A percentile compares a stretch with the other conserved stretches of the same genome.
These are phyloP conservation scores for Daktulosphaira vitifoliae DNA, from an alignment of 1,140 invertebrate genomes.

Conservation along the genomic window DNA sequence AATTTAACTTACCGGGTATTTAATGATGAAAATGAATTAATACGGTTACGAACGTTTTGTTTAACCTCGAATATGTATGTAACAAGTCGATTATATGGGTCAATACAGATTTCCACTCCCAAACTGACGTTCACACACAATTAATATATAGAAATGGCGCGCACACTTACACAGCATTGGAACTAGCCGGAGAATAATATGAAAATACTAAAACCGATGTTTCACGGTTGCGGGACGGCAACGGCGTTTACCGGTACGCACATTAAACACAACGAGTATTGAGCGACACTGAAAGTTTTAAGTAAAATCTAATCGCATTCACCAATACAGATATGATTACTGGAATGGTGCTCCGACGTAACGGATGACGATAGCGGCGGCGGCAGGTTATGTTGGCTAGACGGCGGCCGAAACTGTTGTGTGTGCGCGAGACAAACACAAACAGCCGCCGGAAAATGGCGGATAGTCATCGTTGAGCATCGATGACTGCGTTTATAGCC, in stretches of 20 bases:
- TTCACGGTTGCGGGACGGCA: background rate
- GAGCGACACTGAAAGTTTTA: too few species aligned
- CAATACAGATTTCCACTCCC: too few species aligned
- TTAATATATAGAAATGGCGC: too few species aligned
- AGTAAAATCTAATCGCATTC: background rate
- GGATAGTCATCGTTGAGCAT: conserved; percentile 23
- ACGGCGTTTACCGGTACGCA: conserved; percentile 11
- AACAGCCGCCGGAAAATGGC: conserved; percentile 32
- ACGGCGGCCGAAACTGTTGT: conserved; percentile 30
- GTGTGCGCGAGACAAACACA: conserved; percentile 22
- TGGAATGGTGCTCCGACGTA: conserved; percentile 19
- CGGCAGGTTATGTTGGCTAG: conserved; percentile 33
- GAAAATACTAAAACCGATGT: background rate
- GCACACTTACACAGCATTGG: background rate
- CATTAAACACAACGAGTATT: background rate
- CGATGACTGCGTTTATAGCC: conserved; percentile 19
- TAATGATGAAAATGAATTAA: too few species aligned
- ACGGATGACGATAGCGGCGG: conserved; percentile 14
- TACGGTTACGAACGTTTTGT: too few species aligned
- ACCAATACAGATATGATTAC: background rate
- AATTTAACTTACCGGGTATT: too few species aligned
- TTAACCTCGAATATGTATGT: too few species aligned
- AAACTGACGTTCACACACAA: too few species aligned
- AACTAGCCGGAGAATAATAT: background rate
- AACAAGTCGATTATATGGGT: too few species aligned